These are phyloP conservation scores for Nannoperca obscura DNA, from an alignment of 2,797 vertebrate species.

Conservation along the genomic window DNA sequence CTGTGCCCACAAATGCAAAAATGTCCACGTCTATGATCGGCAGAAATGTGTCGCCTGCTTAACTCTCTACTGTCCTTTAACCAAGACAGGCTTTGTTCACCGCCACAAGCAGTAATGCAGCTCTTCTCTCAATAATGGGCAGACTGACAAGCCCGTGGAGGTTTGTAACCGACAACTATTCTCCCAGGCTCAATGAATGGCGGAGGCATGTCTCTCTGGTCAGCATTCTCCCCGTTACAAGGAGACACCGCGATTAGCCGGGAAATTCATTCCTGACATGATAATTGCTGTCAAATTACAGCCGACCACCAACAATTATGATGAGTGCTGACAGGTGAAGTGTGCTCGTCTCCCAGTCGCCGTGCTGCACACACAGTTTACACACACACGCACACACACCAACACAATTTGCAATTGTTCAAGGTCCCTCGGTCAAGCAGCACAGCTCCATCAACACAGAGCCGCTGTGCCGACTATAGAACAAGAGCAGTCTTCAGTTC, in stretches of 20 bases:
- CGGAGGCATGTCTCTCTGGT: constrained; percentile 27
- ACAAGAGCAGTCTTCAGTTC: constrained; percentile 8
- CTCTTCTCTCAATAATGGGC: constrained; percentile 40
- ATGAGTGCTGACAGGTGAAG: constrained; percentile 70
- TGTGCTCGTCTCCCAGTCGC: constrained; percentile 22
- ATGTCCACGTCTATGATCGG: constrained; percentile 52
- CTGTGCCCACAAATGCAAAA: constrained; percentile 44
- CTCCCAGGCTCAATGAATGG: constrained; percentile 29
- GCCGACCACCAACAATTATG: constrained; percentile 66
- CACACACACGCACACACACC: not conserved
- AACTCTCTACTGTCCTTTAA: constrained; percentile 51
- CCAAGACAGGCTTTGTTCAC: constrained; percentile 44
- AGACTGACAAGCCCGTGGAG: constrained; percentile 54
- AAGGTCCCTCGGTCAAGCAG: constrained; percentile 58
- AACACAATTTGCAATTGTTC: constrained; percentile 33
- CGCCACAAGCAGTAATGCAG: constrained; percentile 27
- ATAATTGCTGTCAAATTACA: constrained; percentile 82
- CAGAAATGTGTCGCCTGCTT: constrained; percentile 50
- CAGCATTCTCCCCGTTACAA: constrained; percentile 26
- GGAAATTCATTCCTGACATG: constrained; percentile 59
- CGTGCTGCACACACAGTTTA: not conserved
- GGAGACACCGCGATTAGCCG: constrained; percentile 59
- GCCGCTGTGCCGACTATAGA: constrained; percentile 46
- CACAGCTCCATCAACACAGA: constrained; percentile 38
- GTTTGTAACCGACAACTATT: constrained; percentile 56